phyloP scores from a whole-genome alignment of 2,888 invertebrate genomes.

The Mythimna vitellina region DNA sequence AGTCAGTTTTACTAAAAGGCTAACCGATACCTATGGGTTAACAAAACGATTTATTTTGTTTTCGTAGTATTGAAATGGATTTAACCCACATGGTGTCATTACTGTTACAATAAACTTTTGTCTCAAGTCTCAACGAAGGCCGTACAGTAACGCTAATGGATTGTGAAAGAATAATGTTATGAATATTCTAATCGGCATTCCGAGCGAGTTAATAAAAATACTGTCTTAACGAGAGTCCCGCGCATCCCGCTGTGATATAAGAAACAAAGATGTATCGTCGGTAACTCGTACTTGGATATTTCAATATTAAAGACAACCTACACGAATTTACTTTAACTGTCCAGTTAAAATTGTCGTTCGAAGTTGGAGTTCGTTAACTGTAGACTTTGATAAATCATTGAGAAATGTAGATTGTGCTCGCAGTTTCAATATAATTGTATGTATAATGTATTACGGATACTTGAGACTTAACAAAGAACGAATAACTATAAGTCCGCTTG shows the following conservation, averaged over 20 bases:
- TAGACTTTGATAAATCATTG: conserved; percentile 43
- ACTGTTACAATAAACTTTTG: conserved; percentile 68
- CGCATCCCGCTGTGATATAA: conserved; percentile 85
- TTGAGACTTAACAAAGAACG: conserved; percentile 34
- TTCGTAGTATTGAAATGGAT: conserved; percentile 50
- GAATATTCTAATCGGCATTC: conserved; percentile 87
- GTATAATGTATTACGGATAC: conserved; percentile 46
- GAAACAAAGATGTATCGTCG: conserved; percentile 87
- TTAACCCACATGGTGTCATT: conserved; percentile 63
- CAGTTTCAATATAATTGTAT: conserved; percentile 38
- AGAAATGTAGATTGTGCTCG: conserved; percentile 47
- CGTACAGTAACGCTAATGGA: conserved; percentile 77
- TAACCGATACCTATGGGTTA: conserved; percentile 36
- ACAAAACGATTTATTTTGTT: conserved; percentile 48
- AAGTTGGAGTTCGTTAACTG: conserved; percentile 45
- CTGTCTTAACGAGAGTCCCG: conserved; percentile 83
- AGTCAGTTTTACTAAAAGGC: conserved; percentile 43
- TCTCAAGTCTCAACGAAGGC: conserved; percentile 65
- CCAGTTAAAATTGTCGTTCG: conserved; percentile 52
- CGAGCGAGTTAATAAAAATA: conserved; percentile 88
- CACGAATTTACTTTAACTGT: conserved; percentile 46
- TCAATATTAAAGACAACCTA: conserved; percentile 73
- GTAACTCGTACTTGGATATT: conserved; percentile 73
- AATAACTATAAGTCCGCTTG: conserved; percentile 42
- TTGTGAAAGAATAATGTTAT: conserved; percentile 82